Base-by-base conservation (phyloP, 1,140 invertebrate genomes). In the Hycleus cichorii region DNA sequence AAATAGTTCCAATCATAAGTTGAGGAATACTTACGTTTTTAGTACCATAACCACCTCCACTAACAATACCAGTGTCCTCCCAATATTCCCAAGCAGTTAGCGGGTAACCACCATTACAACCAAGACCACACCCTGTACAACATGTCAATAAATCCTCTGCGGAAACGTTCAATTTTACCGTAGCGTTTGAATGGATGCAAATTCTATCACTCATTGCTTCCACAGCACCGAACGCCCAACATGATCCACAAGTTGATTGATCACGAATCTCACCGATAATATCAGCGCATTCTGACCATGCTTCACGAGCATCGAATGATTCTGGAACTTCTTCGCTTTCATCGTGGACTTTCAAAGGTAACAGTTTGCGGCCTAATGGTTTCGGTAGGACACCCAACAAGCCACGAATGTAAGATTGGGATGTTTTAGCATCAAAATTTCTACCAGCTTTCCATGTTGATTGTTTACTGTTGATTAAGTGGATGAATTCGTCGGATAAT, bases 161-260 rank as follows among this genome's bases (percentile, higher is more conserved):
- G 8, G 85, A 86, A 39, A 68, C 50, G 12, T 84, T 72, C 48
- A 81, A 74, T 49, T 78, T 71, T 50, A 81, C 76, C 5, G 68
- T 73, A 27, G 79, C 82, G 39, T 78, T 73, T 2, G 78, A 81
- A 39, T 78, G 76, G 63, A 89, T 86, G 67, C 87, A 89, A 47
- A 80, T 76, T 39, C 87, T 70, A 71, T 89, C 87, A 42, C 83
- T 81, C 75, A 89, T 86, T 4, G 85, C 80, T 67, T 47, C 52
- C 27, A 40, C 52, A 26, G 52, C 52, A 10, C 44, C 52, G 39
- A 55, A 55, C 7, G 52, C 52, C 55, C 55, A 57, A 49, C 55
- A 49, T 40, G 55, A 49, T 18, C 47, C 55, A 43, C 55, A 57
- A 9, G 5, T 9, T 0, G 47, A 26, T 25, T 57, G 55, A 39